phyloP scores from a whole-genome alignment of 2,888 invertebrate genomes.

The Exephanes ischioxanthus region DNA sequence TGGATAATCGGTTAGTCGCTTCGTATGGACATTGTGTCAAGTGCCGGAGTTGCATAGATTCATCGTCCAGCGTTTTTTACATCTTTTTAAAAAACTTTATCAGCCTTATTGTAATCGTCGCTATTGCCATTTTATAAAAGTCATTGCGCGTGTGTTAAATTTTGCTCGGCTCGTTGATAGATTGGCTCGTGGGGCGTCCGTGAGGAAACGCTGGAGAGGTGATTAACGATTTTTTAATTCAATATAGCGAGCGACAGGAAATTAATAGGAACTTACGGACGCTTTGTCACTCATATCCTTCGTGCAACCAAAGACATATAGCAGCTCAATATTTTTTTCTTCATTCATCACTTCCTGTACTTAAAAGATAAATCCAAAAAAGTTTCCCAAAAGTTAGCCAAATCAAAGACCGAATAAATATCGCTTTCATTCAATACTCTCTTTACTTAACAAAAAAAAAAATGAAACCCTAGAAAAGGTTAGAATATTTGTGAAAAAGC shows the following conservation, averaged over 20 bases:
- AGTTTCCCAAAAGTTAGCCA: neutral
- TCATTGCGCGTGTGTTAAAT: neutral
- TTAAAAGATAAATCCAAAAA: neutral
- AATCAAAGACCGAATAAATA: neutral
- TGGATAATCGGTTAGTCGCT: neutral
- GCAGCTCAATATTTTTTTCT: neutral
- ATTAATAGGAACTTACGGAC: constrained; percentile 72
- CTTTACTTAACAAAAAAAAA: too few relatives aligned
- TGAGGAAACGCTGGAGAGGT: constrained; percentile 60
- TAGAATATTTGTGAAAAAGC: too few relatives aligned
- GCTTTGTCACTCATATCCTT: constrained; percentile 28
- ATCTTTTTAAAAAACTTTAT: neutral
- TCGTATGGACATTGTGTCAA: neutral
- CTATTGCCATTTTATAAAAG: neutral
- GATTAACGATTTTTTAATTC: constrained; percentile 78
- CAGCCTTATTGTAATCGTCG: neutral
- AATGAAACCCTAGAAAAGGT: too few relatives aligned
- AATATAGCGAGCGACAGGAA: constrained; percentile 77
- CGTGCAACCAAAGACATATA: neutral
- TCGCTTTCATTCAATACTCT: too few relatives aligned
- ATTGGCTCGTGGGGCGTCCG: neutral
- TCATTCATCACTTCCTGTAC: neutral
- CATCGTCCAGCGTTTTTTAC: neutral
- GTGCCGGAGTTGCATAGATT: neutral
- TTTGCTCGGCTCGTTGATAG: constrained; percentile 3